These are phyloP conservation scores for Anguilla pacifica DNA, from an alignment of 2,797 vertebrate genomes.

Conservation along the genomic window DNA sequence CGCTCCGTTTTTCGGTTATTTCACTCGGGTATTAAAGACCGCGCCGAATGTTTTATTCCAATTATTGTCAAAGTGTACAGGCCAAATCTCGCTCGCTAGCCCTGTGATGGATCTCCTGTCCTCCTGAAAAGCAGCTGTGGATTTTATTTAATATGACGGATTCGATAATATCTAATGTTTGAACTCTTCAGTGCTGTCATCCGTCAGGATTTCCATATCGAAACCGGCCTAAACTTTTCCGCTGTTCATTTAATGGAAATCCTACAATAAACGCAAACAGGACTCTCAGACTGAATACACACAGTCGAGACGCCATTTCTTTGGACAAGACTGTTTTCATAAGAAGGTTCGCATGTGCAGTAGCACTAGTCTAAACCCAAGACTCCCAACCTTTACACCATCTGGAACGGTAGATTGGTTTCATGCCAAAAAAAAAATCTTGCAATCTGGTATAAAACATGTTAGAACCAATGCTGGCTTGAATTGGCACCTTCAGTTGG, in stretches of 20 bases:
- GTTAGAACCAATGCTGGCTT: background rate
- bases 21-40: background rate
- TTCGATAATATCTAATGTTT: background rate
- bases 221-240: background rate
- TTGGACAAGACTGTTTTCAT: background rate
- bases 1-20: background rate
- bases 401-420: background rate
- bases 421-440: background rate
- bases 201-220: background rate
- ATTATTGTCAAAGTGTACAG: constrained; percentile 14
- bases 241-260: background rate
- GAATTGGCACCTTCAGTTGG: background rate
- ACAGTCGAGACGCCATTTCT: background rate
- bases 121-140: background rate
- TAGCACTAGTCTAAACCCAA: background rate
- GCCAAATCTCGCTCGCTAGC: background rate
- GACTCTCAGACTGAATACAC: background rate
- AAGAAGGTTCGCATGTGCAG: background rate
- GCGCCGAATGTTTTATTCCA: constrained; percentile 7
- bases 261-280: background rate
- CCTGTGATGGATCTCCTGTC: no score
- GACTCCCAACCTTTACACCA: no score
- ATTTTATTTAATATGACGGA: background rate
- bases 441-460: background rate
- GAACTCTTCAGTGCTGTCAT: background rate